Conservation (phyloP, 2,113 vertebrate genomes). For the Serilophus lunatus region DNA sequence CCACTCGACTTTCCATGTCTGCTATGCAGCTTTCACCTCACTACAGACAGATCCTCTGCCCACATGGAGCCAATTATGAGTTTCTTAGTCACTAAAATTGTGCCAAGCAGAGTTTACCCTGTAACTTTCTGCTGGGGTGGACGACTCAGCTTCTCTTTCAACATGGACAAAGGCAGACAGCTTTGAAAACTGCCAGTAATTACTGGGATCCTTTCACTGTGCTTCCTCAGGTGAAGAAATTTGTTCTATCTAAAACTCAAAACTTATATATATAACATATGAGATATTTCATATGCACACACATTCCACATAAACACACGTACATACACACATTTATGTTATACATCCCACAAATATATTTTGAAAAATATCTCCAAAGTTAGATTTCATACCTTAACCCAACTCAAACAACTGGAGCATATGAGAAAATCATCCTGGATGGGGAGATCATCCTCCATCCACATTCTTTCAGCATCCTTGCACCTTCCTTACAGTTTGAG, state of each 20-base stretch:
- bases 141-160: neutral
- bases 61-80: neutral
- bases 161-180: neutral
- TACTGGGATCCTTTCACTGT: neutral
- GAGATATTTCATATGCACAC: neutral
- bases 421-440: neutral
- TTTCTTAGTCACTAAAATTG: neutral
- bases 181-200: neutral
- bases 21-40: neutral
- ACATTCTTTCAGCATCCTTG: neutral
- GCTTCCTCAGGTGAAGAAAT: neutral
- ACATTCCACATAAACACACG: neutral
- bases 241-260: neutral
- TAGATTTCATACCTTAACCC: neutral
- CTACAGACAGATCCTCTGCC: slow-evolving; percentile 14
- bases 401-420: neutral
- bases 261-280: neutral
- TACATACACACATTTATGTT: neutral
- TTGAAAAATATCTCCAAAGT: neutral
- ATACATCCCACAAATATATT: neutral
- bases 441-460: neutral
- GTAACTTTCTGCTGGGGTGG: neutral
- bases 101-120: neutral
- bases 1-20: neutral
- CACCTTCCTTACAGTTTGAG: neutral